Evolutionary conservation across 2,113 vertebrate species (phyloP).

Genomic region (Gymnorhina tibicen): DNA sequence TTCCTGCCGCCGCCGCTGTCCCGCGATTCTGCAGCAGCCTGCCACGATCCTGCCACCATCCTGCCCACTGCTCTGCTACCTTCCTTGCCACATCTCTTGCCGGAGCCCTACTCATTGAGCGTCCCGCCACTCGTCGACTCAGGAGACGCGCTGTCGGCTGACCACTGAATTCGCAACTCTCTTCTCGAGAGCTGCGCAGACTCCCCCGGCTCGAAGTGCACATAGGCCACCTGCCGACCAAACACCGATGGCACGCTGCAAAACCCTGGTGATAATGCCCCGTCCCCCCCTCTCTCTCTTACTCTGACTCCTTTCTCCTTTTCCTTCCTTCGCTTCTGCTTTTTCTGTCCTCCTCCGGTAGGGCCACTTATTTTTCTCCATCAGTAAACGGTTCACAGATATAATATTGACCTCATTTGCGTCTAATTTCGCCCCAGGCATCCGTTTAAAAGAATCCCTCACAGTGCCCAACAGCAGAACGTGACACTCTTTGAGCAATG

Average conservation of each 20-base stretch:
- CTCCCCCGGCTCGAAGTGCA: too few species aligned
- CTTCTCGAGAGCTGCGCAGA: background rate
- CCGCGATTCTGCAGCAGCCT: background rate
- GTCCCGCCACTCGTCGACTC: fast-evolving
- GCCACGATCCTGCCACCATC: background rate
- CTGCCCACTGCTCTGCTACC: background rate
- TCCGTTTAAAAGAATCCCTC: background rate
- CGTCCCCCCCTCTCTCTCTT: background rate
- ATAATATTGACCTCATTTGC: background rate
- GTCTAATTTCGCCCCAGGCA: background rate
- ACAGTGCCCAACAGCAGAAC: background rate
- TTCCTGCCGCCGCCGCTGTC: too few species aligned
- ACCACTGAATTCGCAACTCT: background rate
- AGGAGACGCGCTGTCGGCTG: background rate
- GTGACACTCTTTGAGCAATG: background rate
- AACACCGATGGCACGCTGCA: background rate
- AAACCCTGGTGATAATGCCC: too few species aligned
- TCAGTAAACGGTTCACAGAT: background rate
- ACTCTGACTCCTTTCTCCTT: background rate
- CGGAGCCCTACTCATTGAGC: fast-evolving
- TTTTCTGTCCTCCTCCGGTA: background rate
- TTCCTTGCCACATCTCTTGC: background rate
- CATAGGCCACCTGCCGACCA: background rate
- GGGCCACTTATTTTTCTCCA: background rate
- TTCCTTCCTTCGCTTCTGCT: background rate